Percentiles rank a stretch among this genome's conserved stretches.
Evolutionary conservation across 2,888 invertebrate genomes (phyloP).

Genomic region (Brenthis daphne): DNA sequence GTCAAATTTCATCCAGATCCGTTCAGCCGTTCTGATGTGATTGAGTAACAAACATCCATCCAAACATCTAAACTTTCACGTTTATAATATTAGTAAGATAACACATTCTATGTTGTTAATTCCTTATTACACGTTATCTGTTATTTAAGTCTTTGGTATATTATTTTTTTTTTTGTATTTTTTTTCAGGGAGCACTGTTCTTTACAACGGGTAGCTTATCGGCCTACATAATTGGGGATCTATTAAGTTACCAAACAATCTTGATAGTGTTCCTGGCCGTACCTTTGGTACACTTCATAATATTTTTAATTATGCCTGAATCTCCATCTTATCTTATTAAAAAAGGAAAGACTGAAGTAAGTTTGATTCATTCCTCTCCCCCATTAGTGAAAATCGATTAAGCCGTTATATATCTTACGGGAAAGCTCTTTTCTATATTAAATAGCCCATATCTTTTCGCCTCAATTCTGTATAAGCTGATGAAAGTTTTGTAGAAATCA

Average conservation of each 20-base stretch:
- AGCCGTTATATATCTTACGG: not conserved
- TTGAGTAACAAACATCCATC: too few relatives aligned
- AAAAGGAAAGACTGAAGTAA: slow-evolving; percentile 67
- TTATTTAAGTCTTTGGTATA: too few relatives aligned
- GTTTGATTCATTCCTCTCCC: slow-evolving; percentile 4
- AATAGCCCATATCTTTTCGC: too few relatives aligned
- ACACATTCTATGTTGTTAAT: too few relatives aligned
- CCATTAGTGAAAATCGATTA: not conserved
- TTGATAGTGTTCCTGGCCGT: slow-evolving; percentile 75
- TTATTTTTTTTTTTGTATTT: not conserved
- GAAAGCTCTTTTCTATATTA: not conserved
- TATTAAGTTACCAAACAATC: slow-evolving; percentile 72
- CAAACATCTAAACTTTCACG: too few relatives aligned
- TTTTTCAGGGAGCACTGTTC: slow-evolving; percentile 54
- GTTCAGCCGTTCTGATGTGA: too few relatives aligned
- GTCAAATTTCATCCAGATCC: too few relatives aligned
- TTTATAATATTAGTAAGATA: too few relatives aligned
- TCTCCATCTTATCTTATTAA: slow-evolving; percentile 81
- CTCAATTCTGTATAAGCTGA: too few relatives aligned
- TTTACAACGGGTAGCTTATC: slow-evolving; percentile 79
- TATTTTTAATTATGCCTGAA: slow-evolving; percentile 82
- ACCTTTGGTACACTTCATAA: slow-evolving; percentile 70
- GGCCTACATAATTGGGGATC: slow-evolving; percentile 75
- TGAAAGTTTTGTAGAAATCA: too few relatives aligned
- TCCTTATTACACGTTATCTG: too few relatives aligned